phyloP scores from a whole-genome alignment of 2,888 invertebrate species.

The Cephus pulcher region DNA sequence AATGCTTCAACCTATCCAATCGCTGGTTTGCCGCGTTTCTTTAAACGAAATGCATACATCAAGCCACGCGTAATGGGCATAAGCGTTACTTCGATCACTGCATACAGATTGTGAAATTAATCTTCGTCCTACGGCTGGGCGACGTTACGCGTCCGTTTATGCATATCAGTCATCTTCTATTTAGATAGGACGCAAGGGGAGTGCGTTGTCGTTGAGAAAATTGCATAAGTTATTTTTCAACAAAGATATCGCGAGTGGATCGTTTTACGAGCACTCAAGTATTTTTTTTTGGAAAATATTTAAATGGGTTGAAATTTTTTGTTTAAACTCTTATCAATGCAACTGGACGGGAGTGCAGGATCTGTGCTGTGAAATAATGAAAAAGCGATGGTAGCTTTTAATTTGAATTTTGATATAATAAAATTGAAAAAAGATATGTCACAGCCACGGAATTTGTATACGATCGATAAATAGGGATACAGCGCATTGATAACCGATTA shows the following conservation, averaged over 20 bases:
- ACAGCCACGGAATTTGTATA: neutral
- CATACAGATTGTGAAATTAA: neutral
- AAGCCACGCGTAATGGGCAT: neutral
- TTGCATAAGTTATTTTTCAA: neutral
- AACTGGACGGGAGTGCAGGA: neutral
- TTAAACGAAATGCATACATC: constrained; percentile 1
- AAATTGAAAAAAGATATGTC: neutral
- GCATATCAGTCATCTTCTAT: constrained; percentile 31
- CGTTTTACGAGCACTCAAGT: neutral
- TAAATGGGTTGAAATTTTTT: neutral
- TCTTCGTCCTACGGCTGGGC: neutral
- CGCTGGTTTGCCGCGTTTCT: constrained; percentile 2
- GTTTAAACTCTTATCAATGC: neutral
- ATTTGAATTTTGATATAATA: too few relatives aligned
- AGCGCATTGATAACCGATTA: neutral
- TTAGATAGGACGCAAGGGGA: constrained; percentile 11
- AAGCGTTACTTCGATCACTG: constrained; percentile 6
- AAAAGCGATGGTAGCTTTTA: too few relatives aligned
- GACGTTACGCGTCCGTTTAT: constrained; percentile 9
- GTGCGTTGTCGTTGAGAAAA: neutral
- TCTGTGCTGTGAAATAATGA: too few relatives aligned
- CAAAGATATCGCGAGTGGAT: neutral
- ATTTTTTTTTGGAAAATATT: neutral
- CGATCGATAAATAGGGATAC: neutral
- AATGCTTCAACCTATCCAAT: constrained; percentile 22